Evolutionary conservation across 2,888 invertebrate species (phyloP).

Genomic region (Girardia tigrina): DNA sequence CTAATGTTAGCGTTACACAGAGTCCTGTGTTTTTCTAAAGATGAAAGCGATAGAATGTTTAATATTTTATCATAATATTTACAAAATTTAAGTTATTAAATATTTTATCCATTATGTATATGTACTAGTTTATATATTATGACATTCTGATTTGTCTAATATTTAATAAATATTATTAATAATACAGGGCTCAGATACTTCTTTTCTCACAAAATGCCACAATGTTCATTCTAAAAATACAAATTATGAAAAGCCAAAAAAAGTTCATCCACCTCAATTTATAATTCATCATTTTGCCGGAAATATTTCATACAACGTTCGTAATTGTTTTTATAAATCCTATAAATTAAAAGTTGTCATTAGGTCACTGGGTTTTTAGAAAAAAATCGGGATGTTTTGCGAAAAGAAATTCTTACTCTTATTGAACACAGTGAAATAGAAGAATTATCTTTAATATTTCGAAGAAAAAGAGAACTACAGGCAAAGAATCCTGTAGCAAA

Average conservation of each 20-base stretch:
- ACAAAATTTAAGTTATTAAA: too few relatives aligned
- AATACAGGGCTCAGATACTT: neutral
- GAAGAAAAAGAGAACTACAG: neutral
- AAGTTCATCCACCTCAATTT: slow-evolving; percentile 24
- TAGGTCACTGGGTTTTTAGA: slow-evolving; percentile 15
- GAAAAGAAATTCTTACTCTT: neutral
- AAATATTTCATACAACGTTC: neutral
- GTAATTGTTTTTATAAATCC: neutral
- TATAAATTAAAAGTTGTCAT: too few relatives aligned
- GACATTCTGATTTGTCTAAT: too few relatives aligned
- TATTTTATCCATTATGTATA: too few relatives aligned
- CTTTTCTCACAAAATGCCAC: slow-evolving; percentile 26
- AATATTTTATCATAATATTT: too few relatives aligned
- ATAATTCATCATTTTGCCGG: slow-evolving; percentile 25
- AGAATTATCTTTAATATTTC: neutral
- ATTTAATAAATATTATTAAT: neutral
- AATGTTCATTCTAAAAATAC: neutral
- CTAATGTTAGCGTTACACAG: too few relatives aligned
- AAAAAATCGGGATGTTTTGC: slow-evolving; percentile 21
- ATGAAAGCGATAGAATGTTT: too few relatives aligned
- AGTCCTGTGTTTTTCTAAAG: too few relatives aligned
- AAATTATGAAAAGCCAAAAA: slow-evolving; percentile 23
- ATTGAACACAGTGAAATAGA: neutral
- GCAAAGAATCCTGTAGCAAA: neutral
- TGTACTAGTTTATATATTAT: too few relatives aligned